phyloP scores from a whole-genome alignment of 1,140 invertebrate genomes.

The Meloidogyne exigua region DNA sequence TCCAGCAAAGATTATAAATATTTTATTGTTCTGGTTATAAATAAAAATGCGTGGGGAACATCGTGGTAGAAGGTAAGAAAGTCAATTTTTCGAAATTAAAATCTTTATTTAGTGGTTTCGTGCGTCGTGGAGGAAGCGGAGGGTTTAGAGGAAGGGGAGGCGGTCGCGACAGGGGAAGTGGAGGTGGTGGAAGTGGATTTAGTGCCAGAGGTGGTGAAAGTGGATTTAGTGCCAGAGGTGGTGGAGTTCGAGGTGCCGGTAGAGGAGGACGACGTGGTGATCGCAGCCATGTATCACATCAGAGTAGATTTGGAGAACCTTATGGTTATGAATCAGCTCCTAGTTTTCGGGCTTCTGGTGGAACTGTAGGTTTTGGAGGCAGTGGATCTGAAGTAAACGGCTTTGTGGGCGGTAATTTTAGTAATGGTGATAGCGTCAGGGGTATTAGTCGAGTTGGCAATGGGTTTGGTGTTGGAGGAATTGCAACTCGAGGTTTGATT shows the following conservation, averaged over 20 bases:
- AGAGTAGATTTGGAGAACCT: neutral
- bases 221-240: slow-evolving; percentile 14
- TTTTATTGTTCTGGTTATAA: neutral
- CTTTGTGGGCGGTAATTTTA: no score
- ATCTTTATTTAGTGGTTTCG: neutral
- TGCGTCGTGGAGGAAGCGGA: neutral
- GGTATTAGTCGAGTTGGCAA: no score
- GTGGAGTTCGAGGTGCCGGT: neutral
- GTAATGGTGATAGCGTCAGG: no score
- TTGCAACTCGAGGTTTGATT: slow-evolving; percentile 26
- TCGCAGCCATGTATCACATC: neutral
- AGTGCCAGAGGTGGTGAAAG: slow-evolving; percentile 6
- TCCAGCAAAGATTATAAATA: no score
- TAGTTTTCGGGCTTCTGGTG: slow-evolving; percentile 29
- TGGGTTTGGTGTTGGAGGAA: no score
- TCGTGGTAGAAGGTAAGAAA: neutral
- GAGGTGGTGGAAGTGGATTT: slow-evolving; percentile 3
- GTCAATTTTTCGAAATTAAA: neutral
- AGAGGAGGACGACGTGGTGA: slow-evolving; percentile 5
- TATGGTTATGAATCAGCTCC: slow-evolving; percentile 30
- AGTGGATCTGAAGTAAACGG: no score
- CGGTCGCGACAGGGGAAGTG: slow-evolving; percentile 3
- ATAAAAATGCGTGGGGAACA: neutral
- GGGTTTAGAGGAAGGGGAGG: slow-evolving; percentile 2
- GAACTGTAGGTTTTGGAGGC: slow-evolving; percentile 19